Evolutionary conservation across 1,140 invertebrate genomes (phyloP), one percentile per base, ranked within the genome.

Genomic region (Yoshiicerus persimilis): DNA sequence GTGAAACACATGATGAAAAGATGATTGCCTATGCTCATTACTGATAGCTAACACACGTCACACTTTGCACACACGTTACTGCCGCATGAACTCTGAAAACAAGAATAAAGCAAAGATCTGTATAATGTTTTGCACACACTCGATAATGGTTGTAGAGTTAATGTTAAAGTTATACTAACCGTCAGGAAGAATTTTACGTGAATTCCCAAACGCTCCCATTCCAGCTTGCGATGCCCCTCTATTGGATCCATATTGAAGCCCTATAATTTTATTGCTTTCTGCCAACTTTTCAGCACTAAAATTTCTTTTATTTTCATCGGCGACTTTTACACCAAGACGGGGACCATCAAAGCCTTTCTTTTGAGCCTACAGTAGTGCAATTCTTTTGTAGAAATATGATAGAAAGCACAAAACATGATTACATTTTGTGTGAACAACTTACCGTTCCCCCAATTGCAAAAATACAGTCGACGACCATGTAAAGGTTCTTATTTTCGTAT

Each of bases 401-500:
- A 25, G n/a, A 36, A 77, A 16, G 32, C 5, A 0, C 20, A 27
- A 5, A 20, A 77, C 23, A 84, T 30, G 1, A 47, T 38, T n/a
- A 80, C 36, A 80, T 8, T 20, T 16, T 38, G 8, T 2, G 0
- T 27, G 56, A 87, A 86, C n/a, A 16, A 36, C 87, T 70, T 85
- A 89, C 90, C 88, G 84, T 90, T 89, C 89, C 90, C 6, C 89
- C 89, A 70, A 88, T 62, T 0, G 86, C 86, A 84, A 91, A 87
- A 90, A 92, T 91, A 91, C 90, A 91, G 41, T 91, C 90, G n/a
- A 91, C 89, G n/a, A 93, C 93, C 92, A 93, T 94, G 91, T 94
- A 94, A 90, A 95, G 92, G 91, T 95, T 95, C 90, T 94, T 94
- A 89, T 94, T 93, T 92, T 95, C 95, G 91, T 94, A 95, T 36